Percentiles rank a stretch among this genome's conserved stretches.
phyloP scores from a whole-genome alignment of 2,888 invertebrate genomes.

The Synergus gifuensis region DNA sequence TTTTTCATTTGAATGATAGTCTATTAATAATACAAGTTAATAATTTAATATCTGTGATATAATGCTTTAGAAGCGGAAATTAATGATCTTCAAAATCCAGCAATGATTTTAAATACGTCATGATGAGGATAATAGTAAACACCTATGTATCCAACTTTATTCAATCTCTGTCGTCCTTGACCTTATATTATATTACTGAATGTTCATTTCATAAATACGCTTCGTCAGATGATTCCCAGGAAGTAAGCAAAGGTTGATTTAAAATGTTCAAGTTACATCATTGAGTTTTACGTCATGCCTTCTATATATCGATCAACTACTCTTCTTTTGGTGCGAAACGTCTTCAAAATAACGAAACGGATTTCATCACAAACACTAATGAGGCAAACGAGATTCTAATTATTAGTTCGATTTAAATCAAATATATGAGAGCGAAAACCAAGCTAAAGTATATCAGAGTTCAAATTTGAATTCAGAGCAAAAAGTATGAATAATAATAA shows the following conservation, averaged over 20 bases:
- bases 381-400: too few species aligned
- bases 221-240: conserved; percentile 27
- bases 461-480: neutral
- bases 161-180: conserved; percentile 17
- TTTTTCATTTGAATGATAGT: neutral
- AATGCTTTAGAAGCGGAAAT: neutral
- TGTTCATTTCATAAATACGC: conserved; percentile 26
- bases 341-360: neutral
- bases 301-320: conserved; percentile 11
- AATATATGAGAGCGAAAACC: neutral
- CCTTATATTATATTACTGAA: conserved; percentile 15
- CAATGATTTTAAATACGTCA: neutral
- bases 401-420: neutral
- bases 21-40: too few species aligned
- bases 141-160: neutral
- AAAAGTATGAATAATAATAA: too few species aligned
- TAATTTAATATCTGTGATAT: neutral
- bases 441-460: neutral
- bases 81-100: neutral
- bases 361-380: too few species aligned
- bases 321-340: neutral
- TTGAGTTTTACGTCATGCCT: conserved; percentile 22
- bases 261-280: conserved; percentile 38
- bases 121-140: neutral
- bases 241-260: conserved; percentile 27